Evolutionary conservation across 2,113 vertebrate species (phyloP).

Genomic region (Holacanthus passer): DNA sequence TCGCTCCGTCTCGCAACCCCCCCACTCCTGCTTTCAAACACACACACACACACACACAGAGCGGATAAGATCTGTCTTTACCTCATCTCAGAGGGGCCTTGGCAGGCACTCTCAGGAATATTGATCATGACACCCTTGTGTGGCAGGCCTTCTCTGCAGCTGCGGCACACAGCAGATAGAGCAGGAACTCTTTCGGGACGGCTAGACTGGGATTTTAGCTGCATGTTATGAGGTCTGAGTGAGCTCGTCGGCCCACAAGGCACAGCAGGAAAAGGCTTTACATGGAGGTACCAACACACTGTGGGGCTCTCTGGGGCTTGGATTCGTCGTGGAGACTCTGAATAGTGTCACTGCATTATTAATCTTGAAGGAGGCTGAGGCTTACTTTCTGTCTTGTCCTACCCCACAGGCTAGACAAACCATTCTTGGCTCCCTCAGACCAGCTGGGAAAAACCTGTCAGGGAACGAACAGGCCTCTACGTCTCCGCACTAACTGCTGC

Average conservation of each 20-base stretch:
- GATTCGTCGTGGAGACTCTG: conserved; percentile 53
- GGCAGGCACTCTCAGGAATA: conserved; percentile 75
- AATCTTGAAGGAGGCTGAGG: conserved; percentile 55
- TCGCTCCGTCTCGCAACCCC: conserved; percentile 29
- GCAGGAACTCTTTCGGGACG: conserved; percentile 24
- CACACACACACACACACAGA: conserved; percentile 29
- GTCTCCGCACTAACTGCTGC: conserved; percentile 10
- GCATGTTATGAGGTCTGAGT: conserved; percentile 37
- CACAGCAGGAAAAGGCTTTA: conserved; percentile 43
- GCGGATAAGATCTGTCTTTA: conserved; percentile 77
- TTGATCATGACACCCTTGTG: conserved; percentile 75
- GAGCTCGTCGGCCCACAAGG: conserved; percentile 27
- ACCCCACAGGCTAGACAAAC: conserved; percentile 54
- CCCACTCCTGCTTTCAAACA: conserved; percentile 33
- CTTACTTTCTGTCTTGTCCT: conserved; percentile 50
- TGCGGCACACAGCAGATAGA: conserved; percentile 35
- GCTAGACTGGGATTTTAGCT: conserved; percentile 37
- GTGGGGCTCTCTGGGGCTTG: conserved; percentile 46
- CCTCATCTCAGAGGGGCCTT: conserved; percentile 71
- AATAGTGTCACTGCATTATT: conserved; percentile 70
- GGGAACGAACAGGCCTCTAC: background rate
- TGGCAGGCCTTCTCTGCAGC: conserved; percentile 48
- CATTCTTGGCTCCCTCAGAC: conserved; percentile 34
- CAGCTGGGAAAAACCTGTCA: conserved; percentile 25
- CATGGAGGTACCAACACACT: conserved; percentile 43